Percentiles rank a stretch among this genome's conserved stretches.
Conservation (phyloP, 2,888 invertebrate genomes). For the Agrochola litura region DNA sequence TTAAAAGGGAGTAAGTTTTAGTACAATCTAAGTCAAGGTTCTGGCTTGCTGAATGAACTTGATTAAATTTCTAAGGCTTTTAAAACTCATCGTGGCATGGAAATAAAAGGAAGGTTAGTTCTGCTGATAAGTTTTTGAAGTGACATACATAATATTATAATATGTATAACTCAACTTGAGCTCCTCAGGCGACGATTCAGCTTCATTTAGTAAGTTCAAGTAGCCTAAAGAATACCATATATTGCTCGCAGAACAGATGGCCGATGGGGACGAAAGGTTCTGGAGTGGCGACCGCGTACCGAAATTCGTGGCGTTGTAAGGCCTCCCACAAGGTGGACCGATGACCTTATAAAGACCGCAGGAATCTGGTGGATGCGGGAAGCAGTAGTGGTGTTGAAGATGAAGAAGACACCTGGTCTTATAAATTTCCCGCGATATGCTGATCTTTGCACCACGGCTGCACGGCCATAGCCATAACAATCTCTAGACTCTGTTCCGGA, state of each 20-base stretch:
- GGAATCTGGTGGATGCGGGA: too few relatives aligned
- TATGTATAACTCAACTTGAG: not conserved
- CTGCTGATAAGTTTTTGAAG: not conserved
- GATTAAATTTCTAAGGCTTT: not conserved
- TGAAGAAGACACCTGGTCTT: too few relatives aligned
- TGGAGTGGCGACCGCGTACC: too few relatives aligned
- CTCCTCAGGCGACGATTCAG: not conserved
- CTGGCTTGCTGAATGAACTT: not conserved
- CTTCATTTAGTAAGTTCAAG: not conserved
- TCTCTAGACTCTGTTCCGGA: conserved; percentile 48
- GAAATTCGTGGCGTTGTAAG: too few relatives aligned
- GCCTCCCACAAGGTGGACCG: too few relatives aligned
- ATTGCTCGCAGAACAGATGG: too few relatives aligned
- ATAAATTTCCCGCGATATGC: not conserved
- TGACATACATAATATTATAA: not conserved
- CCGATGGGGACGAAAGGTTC: too few relatives aligned
- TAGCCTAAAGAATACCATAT: not conserved
- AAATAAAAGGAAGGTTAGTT: not conserved
- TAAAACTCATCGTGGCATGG: not conserved
- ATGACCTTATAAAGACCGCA: too few relatives aligned
- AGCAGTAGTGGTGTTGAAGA: too few relatives aligned
- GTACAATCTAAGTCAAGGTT: not conserved
- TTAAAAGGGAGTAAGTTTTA: not conserved
- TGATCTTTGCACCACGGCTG: not conserved
- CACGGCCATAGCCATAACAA: not conserved